Conservation (phyloP, 1,140 invertebrate species). For the Fragariocoptes setiger region DNA sequence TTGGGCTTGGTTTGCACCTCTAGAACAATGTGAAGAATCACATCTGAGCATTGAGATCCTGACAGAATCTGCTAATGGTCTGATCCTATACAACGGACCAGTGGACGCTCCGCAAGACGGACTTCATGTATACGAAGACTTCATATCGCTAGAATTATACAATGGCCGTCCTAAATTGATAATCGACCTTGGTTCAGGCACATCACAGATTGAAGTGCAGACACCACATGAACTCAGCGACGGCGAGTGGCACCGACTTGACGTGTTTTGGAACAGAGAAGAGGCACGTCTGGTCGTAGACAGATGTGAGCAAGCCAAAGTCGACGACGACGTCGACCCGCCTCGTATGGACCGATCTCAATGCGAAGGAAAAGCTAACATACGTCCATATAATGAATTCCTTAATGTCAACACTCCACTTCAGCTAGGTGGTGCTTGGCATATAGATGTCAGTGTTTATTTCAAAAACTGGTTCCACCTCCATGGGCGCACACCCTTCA, state of each 20-base stretch:
- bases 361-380: conserved; percentile 53
- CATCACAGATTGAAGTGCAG: conserved; percentile 52
- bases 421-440: conserved; percentile 61
- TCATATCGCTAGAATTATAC: conserved; percentile 66
- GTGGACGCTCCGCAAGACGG: conserved; percentile 61
- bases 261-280: conserved; percentile 77
- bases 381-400: conserved; percentile 81
- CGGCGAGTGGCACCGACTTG: conserved; percentile 77
- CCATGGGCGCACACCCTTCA: conserved; percentile 35
- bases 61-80: conserved; percentile 52
- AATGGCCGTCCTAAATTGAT: conserved; percentile 57
- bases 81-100: conserved; percentile 85
- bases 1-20: conserved; percentile 75
- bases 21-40: conserved; percentile 80
- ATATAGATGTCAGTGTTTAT: conserved; percentile 32
- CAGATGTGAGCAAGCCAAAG: conserved; percentile 50
- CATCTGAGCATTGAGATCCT: conserved; percentile 81
- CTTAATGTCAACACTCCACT: conserved; percentile 78
- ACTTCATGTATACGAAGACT: conserved; percentile 29
- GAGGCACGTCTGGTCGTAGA: conserved; percentile 57
- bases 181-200: conserved; percentile 80
- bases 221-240: conserved; percentile 55
- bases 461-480: conserved; percentile 19
- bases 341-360: conserved; percentile 46
- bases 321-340: conserved; percentile 40